phyloP scores from a whole-genome alignment of 1,140 invertebrate genomes.

The Zaprionus camerounensis region DNA sequence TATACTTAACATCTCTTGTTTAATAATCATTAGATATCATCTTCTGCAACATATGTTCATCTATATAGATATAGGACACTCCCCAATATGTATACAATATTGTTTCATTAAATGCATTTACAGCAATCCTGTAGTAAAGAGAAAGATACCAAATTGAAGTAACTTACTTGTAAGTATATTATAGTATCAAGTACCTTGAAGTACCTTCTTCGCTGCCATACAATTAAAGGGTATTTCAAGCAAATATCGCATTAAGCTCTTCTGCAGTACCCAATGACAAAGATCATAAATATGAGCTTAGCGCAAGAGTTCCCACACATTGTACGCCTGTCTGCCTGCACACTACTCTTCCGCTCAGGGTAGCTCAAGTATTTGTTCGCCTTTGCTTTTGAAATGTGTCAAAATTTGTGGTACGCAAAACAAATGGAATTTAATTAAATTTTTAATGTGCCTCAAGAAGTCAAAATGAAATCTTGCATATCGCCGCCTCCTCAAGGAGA shows the following conservation, averaged over 20 bases:
- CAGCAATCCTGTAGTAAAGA: no score
- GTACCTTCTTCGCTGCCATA: background rate
- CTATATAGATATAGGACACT: no score
- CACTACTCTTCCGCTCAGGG: background rate
- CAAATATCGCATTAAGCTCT: background rate
- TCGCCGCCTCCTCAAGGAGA: constrained; percentile 59
- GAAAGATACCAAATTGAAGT: no score
- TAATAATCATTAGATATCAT: no score
- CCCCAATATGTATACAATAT: no score
- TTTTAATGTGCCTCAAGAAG: constrained; percentile 43
- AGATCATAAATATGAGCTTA: background rate
- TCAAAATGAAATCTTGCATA: constrained; percentile 76
- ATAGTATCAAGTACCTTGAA: background rate
- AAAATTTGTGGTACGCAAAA: constrained; percentile 42
- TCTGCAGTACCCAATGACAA: background rate
- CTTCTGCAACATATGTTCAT: no score
- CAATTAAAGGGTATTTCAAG: background rate
- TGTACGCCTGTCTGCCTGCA: background rate
- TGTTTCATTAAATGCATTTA: no score
- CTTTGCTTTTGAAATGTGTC: constrained; percentile 49
- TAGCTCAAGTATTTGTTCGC: background rate
- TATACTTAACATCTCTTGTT: no score
- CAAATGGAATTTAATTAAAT: constrained; percentile 69
- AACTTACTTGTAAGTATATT: no score
- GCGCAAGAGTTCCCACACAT: background rate